A percentile compares a stretch with the other conserved stretches of the same genome.
phyloP scores from a whole-genome alignment of 2,797 vertebrate genomes.

The Cheirogaleus major region DNA sequence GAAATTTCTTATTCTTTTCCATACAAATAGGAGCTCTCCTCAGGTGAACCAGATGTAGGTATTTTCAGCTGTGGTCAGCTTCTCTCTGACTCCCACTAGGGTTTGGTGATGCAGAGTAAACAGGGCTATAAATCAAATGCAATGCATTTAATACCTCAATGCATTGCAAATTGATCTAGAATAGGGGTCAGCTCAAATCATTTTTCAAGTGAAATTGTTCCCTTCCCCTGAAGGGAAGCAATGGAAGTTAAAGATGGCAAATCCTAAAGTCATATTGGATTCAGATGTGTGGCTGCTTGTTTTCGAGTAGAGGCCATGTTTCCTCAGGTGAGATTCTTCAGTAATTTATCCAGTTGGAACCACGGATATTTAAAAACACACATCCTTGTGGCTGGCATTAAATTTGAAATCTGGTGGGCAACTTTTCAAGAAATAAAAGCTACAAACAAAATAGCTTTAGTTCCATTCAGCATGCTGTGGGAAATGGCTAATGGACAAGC shows the following conservation, averaged over 20 bases:
- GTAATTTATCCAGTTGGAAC: slow-evolving; percentile 43
- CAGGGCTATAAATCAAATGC: slow-evolving; percentile 71
- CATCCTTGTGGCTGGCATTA: slow-evolving; percentile 46
- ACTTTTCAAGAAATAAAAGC: slow-evolving; percentile 81
- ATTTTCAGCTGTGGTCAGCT: slow-evolving; percentile 70
- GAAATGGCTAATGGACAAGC: slow-evolving; percentile 74
- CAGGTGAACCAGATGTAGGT: slow-evolving; percentile 39
- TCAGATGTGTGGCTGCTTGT: not conserved
- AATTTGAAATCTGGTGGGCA: slow-evolving; percentile 71
- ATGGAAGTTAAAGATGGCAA: slow-evolving; percentile 16
- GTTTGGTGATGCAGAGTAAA: slow-evolving; percentile 63
- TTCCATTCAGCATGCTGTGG: slow-evolving; percentile 74
- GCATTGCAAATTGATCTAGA: slow-evolving; percentile 68
- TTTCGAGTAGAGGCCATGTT: not conserved
- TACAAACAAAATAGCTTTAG: slow-evolving; percentile 69
- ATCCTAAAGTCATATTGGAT: not conserved
- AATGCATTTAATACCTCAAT: slow-evolving; percentile 73
- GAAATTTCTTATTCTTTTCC: slow-evolving; percentile 50
- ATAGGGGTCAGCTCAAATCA: slow-evolving; percentile 38
- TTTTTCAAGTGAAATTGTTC: slow-evolving; percentile 49
- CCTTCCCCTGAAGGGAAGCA: slow-evolving; percentile 2
- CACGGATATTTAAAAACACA: slow-evolving; percentile 73
- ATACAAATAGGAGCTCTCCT: slow-evolving; percentile 34
- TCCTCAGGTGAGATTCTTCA: slow-evolving; percentile 50
- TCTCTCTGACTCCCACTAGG: slow-evolving; percentile 56